Evolutionary conservation across 1,140 invertebrate genomes (phyloP), one percentile per base, ranked within the genome.

Genomic region (Pseudobourletiella spinata): DNA sequence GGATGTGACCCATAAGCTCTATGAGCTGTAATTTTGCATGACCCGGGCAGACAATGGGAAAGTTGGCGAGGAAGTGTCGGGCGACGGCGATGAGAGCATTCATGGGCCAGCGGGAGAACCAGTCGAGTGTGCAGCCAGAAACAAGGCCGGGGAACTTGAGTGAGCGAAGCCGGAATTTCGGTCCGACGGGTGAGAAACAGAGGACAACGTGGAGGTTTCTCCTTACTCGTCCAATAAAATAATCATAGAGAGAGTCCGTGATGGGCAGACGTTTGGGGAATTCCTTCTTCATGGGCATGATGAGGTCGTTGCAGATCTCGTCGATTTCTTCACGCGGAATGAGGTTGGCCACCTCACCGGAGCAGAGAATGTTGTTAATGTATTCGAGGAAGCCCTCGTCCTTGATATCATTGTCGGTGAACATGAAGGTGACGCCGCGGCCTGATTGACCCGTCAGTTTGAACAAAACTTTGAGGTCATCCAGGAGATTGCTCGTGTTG

Each of bases 401-500:
- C 74, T 92, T 93, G 26, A 93, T 89, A 71, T 94, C 91, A 72
- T 93, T 92, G 72, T 94, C 91, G 8, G 90, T 92, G 71, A 94
- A 91, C 69, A 94, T 88, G 72, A 94, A 94, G 0, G 87, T 85
- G 18, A 90, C 82, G 8, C 89, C 89, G 64, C 81, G 80, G 1
- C 84, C 88, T 67, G 84, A 82, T 25, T 82, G 75, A 2, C 79
- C 79, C 46, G 88, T 83, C 20, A 79, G 76, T 35, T 83, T 79
- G 72, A 91, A 93, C 60, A 94, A 74, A 71, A 80, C 80, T 73
- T 91, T 88, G 39, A 94, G 80, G 71, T 93, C 91, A 30, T 94
- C 91, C 75, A 89, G 82, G 57, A 94, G 81, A 76, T 90, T 92
- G 51, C 77, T 81, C 2, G 86, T 80, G 72, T 86, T 91, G 73